These are phyloP conservation scores for Cynaeus angustus DNA, from an alignment of 2,888 invertebrate species.

Conservation along the genomic window DNA sequence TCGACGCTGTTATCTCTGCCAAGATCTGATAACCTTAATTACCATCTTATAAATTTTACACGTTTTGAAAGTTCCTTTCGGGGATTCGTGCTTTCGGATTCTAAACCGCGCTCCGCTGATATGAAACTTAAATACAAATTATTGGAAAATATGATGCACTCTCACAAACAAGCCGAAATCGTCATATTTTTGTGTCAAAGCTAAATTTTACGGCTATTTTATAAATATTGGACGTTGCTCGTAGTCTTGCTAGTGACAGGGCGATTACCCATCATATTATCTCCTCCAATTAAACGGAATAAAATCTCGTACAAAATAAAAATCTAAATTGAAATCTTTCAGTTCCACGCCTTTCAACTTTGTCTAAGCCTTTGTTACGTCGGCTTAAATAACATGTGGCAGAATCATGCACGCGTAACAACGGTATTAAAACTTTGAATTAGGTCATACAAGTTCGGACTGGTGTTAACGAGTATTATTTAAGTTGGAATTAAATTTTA, in stretches of 20 bases:
- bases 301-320: background rate
- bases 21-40: conserved; percentile 10
- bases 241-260: no score
- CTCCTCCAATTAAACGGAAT: no score
- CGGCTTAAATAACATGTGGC: conserved; percentile 21
- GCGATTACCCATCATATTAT: no score
- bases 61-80: no score
- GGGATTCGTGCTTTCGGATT: no score
- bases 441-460: background rate
- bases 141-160: no score
- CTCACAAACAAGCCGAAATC: no score
- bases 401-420: conserved; percentile 11
- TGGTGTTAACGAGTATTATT: background rate
- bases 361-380: conserved; percentile 4
- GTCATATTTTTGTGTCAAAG: no score
- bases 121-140: no score
- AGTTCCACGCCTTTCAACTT: background rate
- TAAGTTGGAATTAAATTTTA: conserved; percentile 15
- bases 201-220: no score
- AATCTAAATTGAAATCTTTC: background rate
- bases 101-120: no score
- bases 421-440: conserved; percentile 20
- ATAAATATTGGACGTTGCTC: no score
- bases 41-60: background rate
- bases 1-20: background rate